phyloP scores from a whole-genome alignment of 2,888 invertebrate genomes.

The Tuta absoluta region DNA sequence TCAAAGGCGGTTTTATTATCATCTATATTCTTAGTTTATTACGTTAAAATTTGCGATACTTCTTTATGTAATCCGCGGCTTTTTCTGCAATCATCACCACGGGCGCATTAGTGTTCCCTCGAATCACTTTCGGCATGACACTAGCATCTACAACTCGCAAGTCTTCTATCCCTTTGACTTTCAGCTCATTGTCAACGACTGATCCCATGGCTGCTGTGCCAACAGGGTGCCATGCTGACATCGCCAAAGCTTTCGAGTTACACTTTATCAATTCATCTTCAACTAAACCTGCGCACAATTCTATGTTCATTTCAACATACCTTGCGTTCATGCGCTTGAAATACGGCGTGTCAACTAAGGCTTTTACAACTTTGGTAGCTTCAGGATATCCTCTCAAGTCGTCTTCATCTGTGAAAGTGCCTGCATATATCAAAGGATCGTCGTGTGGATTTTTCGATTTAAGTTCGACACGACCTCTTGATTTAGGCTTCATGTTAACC shows the following conservation, averaged over 20 bases:
- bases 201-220: slow-evolving; percentile 65
- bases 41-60: slow-evolving; percentile 27
- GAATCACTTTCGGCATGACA: slow-evolving; percentile 58
- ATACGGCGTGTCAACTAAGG: slow-evolving; percentile 53
- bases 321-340: slow-evolving; percentile 52
- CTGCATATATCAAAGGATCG: slow-evolving; percentile 59
- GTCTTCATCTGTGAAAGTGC: slow-evolving; percentile 52
- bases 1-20: no score
- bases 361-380: slow-evolving; percentile 50
- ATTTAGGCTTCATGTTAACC: slow-evolving; percentile 63
- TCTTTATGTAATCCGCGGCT: slow-evolving; percentile 62
- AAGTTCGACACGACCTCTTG: slow-evolving; percentile 58
- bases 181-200: slow-evolving; percentile 55
- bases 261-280: slow-evolving; percentile 70
- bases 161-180: slow-evolving; percentile 50
- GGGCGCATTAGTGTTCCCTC: slow-evolving; percentile 70
- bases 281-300: slow-evolving; percentile 47
- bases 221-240: slow-evolving; percentile 68
- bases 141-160: slow-evolving; percentile 68
- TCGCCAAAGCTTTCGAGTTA: slow-evolving; percentile 51
- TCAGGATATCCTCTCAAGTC: slow-evolving; percentile 56
- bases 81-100: slow-evolving; percentile 70
- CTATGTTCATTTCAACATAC: slow-evolving; percentile 50
- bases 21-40: background rate
- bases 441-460: slow-evolving; percentile 48